Base-by-base conservation (phyloP, 2,888 invertebrate genomes). In the Dicycla oo region DNA sequence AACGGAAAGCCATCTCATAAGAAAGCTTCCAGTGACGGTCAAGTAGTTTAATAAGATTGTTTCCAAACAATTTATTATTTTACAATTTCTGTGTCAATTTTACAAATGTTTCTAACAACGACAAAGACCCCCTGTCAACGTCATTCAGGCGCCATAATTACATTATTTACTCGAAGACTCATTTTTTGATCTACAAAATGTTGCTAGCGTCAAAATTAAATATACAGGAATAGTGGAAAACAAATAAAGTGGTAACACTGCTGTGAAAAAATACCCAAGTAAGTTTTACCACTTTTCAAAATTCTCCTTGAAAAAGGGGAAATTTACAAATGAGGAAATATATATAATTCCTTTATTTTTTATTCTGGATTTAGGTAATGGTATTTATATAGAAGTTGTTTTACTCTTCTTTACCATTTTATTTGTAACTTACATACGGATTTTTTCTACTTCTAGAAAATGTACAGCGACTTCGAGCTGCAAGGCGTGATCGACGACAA, bases 401-500 rank as follows among this genome's bases (percentile, higher is more conserved):
- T 45, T 61, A 4, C 30, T 49, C 1, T 20, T 18, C 10, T 38
- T 68, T 54, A 38, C 6, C 40, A 15, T 1, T 43, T n/a, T 1
- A 40, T 8, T 23, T 45, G 13, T 34, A 2, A 53, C 2, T 53
- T 20, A 49, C 30, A 18, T 30, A 3, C 0, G 1, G 5, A n/a
- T 70, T 56, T 43, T 3, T 23, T 58, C 93, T 5, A 5, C 61
- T 94, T 94, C 54, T 95, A 99, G 98, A 99, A 99, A 98, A 97
- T 99, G 94, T 99, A 99, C 96, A 98, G 99, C 62, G 99, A 99
- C 96, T 99, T 99, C 95, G 99, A 99, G 96, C 97, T 99, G 76
- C 99, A 99, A 96, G 99, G 99, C 83, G 99, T 99, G 58, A 98
- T 99, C 94, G 99, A 99, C 91, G 99, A 99, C 92, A 98, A 99